These are phyloP conservation scores for Brachystomella parvula DNA, from an alignment of 1,140 invertebrate genomes.

Conservation along the genomic window DNA sequence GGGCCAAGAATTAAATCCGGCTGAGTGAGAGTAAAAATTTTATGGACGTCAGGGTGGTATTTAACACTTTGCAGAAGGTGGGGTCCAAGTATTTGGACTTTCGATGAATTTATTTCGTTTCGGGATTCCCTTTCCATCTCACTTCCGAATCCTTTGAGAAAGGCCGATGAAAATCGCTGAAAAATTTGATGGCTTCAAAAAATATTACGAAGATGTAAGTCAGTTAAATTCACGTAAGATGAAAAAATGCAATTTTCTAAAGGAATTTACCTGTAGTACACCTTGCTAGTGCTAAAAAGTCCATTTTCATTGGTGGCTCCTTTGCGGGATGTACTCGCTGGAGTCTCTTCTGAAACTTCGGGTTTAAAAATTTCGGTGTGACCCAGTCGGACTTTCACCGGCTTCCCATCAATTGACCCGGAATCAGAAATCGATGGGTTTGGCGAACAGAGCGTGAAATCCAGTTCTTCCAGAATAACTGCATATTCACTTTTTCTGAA, in stretches of 20 bases:
- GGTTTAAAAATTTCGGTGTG: slow-evolving; percentile 27
- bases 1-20: not conserved
- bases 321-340: not conserved
- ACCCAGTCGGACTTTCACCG: not conserved
- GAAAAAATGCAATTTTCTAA: not conserved
- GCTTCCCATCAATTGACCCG: not conserved
- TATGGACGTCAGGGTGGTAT: slow-evolving; percentile 19
- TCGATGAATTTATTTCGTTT: not conserved
- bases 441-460: slow-evolving; percentile 24
- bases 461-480: slow-evolving; percentile 26
- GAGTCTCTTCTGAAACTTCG: not conserved
- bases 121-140: not conserved
- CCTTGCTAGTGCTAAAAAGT: slow-evolving; percentile 1
- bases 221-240: not conserved
- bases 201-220: slow-evolving; percentile 3
- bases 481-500: slow-evolving; percentile 35
- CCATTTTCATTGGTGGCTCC: not conserved
- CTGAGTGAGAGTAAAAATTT: slow-evolving; percentile 31
- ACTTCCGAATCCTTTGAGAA: slow-evolving; percentile 16
- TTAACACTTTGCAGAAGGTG: slow-evolving; percentile 27
- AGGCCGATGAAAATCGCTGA: slow-evolving; percentile 28
- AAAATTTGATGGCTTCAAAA: slow-evolving; percentile 34
- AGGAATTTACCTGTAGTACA: not conserved
- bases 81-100: slow-evolving; percentile 36
- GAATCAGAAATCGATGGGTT: not conserved